These are phyloP conservation scores for Prunella strophiata DNA, from an alignment of 2,797 vertebrate species.

Conservation along the genomic window DNA sequence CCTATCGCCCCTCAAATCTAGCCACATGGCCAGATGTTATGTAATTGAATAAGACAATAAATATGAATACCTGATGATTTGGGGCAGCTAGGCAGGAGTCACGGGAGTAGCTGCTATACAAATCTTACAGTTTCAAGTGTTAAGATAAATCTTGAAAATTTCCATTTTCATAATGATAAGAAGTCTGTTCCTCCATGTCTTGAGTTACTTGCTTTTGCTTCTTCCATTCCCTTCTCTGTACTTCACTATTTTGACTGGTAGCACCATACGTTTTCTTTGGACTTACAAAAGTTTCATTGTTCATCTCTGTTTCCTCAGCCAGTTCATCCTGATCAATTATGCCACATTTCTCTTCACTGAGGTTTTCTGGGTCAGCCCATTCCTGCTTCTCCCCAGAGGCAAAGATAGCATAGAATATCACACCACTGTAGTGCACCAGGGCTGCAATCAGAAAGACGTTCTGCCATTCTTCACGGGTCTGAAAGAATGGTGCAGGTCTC, in stretches of 20 bases:
- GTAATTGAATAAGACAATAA: constrained; percentile 46
- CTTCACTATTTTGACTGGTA: constrained; percentile 80
- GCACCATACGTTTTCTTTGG: constrained; percentile 89
- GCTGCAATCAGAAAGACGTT: constrained; percentile 95
- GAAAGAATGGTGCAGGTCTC: constrained; percentile 30
- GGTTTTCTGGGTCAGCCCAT: constrained; percentile 93
- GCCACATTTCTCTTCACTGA: constrained; percentile 92
- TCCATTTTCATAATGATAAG: constrained; percentile 84
- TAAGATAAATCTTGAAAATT: constrained; percentile 83
- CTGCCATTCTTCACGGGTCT: constrained; percentile 99
- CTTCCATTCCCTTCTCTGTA: constrained; percentile 81
- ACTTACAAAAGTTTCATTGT: constrained; percentile 77
- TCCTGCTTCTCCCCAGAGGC: constrained; percentile 98
- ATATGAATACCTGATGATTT: constrained; percentile 29
- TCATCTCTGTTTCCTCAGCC: constrained; percentile 90
- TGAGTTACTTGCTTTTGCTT: constrained; percentile 79
- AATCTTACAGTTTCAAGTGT: constrained; percentile 46
- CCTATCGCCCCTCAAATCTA: neutral
- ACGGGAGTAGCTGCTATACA: neutral
- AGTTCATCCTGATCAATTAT: constrained; percentile 94
- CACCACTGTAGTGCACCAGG: constrained; percentile 94
- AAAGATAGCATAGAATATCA: constrained; percentile 96
- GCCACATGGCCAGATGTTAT: neutral
- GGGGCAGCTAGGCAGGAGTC: neutral
- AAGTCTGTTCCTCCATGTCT: constrained; percentile 78